phyloP scores from a whole-genome alignment of 2,888 invertebrate genomes.

The Strigamia maritima region DNA sequence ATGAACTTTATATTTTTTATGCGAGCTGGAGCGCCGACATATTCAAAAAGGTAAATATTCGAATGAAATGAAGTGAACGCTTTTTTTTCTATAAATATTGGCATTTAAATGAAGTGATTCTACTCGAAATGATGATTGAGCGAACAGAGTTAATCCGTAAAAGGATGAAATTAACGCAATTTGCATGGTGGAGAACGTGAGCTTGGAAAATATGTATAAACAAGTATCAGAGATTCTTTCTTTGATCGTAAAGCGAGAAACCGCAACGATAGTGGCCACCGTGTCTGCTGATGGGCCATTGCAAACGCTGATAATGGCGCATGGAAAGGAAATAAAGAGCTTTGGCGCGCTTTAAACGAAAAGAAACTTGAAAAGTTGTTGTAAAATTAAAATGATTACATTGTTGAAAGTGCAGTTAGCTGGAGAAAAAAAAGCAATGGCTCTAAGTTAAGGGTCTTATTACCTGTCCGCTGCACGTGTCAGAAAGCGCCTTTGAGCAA shows the following conservation, averaged over 20 bases:
- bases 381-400: slow-evolving; percentile 15
- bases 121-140: neutral
- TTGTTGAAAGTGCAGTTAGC: slow-evolving; percentile 11
- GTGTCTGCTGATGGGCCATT: slow-evolving; percentile 14
- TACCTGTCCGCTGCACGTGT: slow-evolving; percentile 23
- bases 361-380: neutral
- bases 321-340: neutral
- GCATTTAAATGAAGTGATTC: neutral
- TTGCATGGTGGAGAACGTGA: neutral
- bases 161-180: slow-evolving; percentile 1
- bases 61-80: no score
- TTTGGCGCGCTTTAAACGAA: neutral
- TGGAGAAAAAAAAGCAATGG: neutral
- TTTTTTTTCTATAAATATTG: no score
- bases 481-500: slow-evolving; percentile 16
- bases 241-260: slow-evolving; percentile 27
- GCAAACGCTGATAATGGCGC: slow-evolving; percentile 6
- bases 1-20: neutral
- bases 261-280: slow-evolving; percentile 10
- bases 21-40: neutral
- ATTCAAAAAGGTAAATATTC: neutral
- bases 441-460: slow-evolving; percentile 16
- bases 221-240: slow-evolving; percentile 21
- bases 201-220: slow-evolving; percentile 6
- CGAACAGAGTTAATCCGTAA: neutral